These are phyloP conservation scores for Dryobates pubescens DNA, from an alignment of 2,797 vertebrate genomes.

Conservation along the genomic window DNA sequence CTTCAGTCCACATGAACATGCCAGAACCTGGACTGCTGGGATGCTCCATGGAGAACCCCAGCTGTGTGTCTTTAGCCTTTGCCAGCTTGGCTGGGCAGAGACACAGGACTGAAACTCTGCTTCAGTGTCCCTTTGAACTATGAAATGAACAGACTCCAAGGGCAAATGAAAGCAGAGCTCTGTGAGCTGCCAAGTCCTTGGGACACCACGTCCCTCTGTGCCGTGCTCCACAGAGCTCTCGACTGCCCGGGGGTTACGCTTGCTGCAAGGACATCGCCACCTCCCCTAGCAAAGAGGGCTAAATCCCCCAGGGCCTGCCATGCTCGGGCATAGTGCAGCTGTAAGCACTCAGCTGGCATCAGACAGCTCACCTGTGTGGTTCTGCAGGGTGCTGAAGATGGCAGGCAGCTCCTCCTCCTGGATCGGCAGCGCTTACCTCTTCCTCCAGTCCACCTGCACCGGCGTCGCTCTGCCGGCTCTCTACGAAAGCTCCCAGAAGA, in stretches of 20 bases:
- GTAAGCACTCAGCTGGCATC: background rate
- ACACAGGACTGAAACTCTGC: background rate
- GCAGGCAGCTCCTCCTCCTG: constrained; percentile 75
- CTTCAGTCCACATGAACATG: background rate
- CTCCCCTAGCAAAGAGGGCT: background rate
- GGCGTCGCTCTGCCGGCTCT: constrained; percentile 81
- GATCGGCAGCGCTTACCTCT: constrained; percentile 91
- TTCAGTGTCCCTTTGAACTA: background rate
- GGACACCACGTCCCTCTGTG: background rate
- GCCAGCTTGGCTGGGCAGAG: background rate
- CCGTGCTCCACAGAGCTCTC: background rate
- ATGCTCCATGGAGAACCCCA: background rate
- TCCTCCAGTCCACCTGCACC: constrained; percentile 84
- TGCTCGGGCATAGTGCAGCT: background rate
- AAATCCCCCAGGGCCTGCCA: background rate
- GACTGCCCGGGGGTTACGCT: background rate
- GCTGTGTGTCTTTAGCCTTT: accelerated
- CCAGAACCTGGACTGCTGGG: background rate
- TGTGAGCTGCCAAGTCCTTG: background rate
- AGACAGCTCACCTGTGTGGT: background rate
- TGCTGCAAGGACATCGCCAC: background rate
- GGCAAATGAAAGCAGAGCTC: background rate
- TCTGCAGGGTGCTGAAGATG: constrained; percentile 64
- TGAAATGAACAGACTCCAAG: background rate
- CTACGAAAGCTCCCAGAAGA: constrained; percentile 85